Evolutionary conservation across 2,888 invertebrate genomes (phyloP).

Genomic region (Copidosoma aretas): DNA sequence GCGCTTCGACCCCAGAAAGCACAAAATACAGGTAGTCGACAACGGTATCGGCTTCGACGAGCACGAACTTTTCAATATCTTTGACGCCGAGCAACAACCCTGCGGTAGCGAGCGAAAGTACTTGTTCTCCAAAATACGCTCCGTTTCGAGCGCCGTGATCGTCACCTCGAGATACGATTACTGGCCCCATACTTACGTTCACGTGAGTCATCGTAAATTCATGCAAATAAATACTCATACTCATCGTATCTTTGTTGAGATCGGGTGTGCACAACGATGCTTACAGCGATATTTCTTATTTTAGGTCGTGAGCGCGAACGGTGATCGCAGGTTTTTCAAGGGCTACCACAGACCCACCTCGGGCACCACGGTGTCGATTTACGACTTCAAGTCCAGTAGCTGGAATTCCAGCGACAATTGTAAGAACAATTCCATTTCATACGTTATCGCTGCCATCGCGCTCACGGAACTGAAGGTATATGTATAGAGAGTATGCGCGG

Average conservation of each 20-base stretch:
- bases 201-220: slow-evolving; percentile 57
- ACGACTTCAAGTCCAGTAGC: slow-evolving; percentile 71
- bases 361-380: slow-evolving; percentile 77
- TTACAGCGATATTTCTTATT: too few relatives aligned
- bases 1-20: slow-evolving; percentile 68
- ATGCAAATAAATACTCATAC: slow-evolving; percentile 7
- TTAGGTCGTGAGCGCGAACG: slow-evolving; percentile 15
- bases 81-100: slow-evolving; percentile 53
- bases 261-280: too few relatives aligned
- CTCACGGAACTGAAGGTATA: slow-evolving; percentile 69
- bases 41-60: slow-evolving; percentile 74
- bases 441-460: slow-evolving; percentile 69
- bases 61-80: slow-evolving; percentile 67
- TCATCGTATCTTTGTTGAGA: neutral
- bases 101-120: neutral
- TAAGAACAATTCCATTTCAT: slow-evolving; percentile 69
- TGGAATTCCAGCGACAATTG: slow-evolving; percentile 63
- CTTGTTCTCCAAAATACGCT: slow-evolving; percentile 62
- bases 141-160: slow-evolving; percentile 67
- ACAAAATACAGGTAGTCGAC: slow-evolving; percentile 77
- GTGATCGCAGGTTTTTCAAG: slow-evolving; percentile 46
- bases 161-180: slow-evolving; percentile 67
- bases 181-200: slow-evolving; percentile 65
- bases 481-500: neutral
- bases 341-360: slow-evolving; percentile 66